A percentile compares a stretch with the other conserved stretches of the same genome.
Conservation (phyloP, 2,113 vertebrate species). For the Puffinus mauretanicus region DNA sequence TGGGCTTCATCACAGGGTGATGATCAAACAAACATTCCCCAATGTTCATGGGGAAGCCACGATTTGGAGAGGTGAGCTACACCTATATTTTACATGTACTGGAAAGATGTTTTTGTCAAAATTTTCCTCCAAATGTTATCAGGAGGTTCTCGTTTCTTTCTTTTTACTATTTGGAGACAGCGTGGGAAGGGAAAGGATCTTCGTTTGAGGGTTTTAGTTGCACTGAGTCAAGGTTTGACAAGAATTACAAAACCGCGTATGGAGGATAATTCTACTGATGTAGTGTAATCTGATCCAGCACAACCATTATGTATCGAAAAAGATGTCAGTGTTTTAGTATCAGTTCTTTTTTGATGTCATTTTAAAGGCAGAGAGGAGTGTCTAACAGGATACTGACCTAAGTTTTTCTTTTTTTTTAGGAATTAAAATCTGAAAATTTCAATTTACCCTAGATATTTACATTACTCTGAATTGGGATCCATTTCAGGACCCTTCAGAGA, state of each 20-base stretch:
- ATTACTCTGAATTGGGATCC: background rate
- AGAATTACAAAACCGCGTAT: background rate
- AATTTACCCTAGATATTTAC: background rate
- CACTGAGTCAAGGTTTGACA: background rate
- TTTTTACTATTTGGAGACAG: background rate
- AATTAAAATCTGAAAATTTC: background rate
- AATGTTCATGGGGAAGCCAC: background rate
- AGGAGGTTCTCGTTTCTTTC: background rate
- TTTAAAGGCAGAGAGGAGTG: background rate
- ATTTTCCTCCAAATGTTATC: background rate
- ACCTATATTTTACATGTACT: background rate
- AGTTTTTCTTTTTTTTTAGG: background rate
- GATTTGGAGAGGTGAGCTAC: background rate
- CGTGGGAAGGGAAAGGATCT: background rate
- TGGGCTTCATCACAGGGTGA: background rate
- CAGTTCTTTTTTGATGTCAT: background rate
- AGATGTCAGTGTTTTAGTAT: background rate
- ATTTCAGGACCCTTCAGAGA: background rate
- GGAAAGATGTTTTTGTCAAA: background rate
- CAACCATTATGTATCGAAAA: background rate
- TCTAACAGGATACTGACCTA: background rate
- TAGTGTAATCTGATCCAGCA: background rate
- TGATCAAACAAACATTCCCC: background rate
- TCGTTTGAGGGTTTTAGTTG: background rate
- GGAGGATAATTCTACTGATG: background rate